Conservation (phyloP, 2,113 vertebrate species). For the Serilophus lunatus region DNA sequence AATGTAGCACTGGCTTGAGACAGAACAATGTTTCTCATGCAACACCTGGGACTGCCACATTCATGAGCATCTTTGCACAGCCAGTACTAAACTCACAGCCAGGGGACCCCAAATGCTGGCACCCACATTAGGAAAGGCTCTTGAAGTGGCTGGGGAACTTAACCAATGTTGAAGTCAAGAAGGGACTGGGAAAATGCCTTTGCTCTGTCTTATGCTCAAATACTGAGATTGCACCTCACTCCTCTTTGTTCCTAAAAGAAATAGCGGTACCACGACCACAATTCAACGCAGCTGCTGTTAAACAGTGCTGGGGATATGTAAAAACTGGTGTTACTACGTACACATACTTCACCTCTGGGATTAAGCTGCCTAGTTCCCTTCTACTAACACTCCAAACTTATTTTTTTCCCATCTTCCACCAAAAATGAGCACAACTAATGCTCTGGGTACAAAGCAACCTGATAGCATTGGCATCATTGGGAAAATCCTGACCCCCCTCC, state of each 20-base stretch:
- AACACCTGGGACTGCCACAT: background rate
- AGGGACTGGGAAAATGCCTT: background rate
- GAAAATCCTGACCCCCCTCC: background rate
- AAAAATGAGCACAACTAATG: background rate
- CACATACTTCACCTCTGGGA: background rate
- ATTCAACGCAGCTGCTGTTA: background rate
- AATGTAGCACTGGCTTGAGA: background rate
- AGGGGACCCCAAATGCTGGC: background rate
- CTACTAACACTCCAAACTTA: background rate
- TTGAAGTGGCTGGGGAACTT: background rate
- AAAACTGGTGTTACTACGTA: background rate
- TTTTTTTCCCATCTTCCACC: background rate
- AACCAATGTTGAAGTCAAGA: background rate
- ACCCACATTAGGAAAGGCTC: background rate
- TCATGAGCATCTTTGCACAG: background rate
- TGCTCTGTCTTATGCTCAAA: background rate
- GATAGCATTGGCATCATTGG: rapidly evolving
- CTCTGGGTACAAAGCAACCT: background rate
- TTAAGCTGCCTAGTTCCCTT: background rate
- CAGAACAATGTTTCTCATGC: background rate
- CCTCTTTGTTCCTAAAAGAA: background rate
- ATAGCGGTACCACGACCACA: background rate
- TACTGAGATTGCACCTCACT: background rate
- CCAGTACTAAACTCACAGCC: background rate
- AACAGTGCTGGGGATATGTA: background rate